A percentile compares a stretch with the other conserved stretches of the same genome.
Conservation (phyloP, 2,113 vertebrate genomes). For the Australoheros scitulus region DNA sequence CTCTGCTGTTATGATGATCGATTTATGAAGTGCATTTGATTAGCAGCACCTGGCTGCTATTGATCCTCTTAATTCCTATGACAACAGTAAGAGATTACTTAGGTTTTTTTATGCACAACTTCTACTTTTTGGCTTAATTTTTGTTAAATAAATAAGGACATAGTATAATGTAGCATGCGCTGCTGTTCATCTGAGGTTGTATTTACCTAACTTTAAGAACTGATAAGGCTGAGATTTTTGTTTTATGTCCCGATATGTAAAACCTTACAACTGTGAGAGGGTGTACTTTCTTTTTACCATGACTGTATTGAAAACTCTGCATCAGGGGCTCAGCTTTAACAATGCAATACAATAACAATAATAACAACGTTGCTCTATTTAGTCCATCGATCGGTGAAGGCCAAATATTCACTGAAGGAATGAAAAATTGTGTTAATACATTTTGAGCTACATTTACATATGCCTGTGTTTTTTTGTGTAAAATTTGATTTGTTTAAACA, state of each 20-base stretch:
- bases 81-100: neutral
- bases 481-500: neutral
- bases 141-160: no score
- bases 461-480: no score
- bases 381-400: neutral
- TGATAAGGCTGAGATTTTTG: neutral
- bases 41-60: neutral
- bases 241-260: neutral
- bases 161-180: no score
- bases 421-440: no score
- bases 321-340: neutral
- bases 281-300: neutral
- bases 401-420: no score
- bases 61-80: neutral
- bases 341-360: no score
- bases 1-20: neutral
- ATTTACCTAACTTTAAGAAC: neutral
- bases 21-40: neutral
- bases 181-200: neutral
- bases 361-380: neutral
- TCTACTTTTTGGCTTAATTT: no score
- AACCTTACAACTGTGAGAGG: neutral
- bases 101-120: no score
- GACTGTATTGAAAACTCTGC: neutral
- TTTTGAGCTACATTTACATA: no score